phyloP scores from a whole-genome alignment of 2,888 invertebrate genomes.

The Temnothorax rugatulus region DNA sequence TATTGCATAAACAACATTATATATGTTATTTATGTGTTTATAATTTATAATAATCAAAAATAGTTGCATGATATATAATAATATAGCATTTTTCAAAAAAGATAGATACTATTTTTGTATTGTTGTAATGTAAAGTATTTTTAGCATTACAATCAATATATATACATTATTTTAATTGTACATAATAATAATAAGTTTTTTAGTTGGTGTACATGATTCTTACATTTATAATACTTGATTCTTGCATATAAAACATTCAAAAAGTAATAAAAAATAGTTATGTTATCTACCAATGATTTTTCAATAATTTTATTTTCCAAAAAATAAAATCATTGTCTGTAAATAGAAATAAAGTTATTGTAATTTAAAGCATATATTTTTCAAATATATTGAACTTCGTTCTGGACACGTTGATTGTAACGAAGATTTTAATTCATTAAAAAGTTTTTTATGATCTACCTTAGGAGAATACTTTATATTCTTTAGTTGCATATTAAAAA shows the following conservation, averaged over 20 bases:
- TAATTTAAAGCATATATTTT: not conserved
- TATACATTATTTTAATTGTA: too few relatives aligned
- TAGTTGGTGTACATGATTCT: too few relatives aligned
- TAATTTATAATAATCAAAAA: not conserved
- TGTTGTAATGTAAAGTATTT: too few relatives aligned
- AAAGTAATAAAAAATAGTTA: too few relatives aligned
- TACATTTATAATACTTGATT: too few relatives aligned
- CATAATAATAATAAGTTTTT: too few relatives aligned
- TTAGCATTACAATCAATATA: too few relatives aligned
- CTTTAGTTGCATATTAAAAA: constrained; percentile 3
- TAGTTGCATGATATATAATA: constrained; percentile 1
- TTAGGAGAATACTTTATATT: constrained; percentile 11
- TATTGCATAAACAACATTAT: not conserved
- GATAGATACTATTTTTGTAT: not conserved
- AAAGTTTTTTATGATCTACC: not conserved
- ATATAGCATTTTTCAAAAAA: not conserved
- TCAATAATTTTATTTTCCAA: too few relatives aligned
- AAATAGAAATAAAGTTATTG: not conserved
- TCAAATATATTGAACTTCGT: constrained; percentile 5
- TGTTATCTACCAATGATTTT: too few relatives aligned
- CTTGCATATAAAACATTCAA: too few relatives aligned
- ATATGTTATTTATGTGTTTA: not conserved
- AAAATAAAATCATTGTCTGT: not conserved
- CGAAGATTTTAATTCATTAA: constrained; percentile 12
- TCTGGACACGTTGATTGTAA: constrained; percentile 8